These are phyloP conservation scores for Nyctalus aviator DNA, from an alignment of 2,797 vertebrate genomes.

Conservation along the genomic window DNA sequence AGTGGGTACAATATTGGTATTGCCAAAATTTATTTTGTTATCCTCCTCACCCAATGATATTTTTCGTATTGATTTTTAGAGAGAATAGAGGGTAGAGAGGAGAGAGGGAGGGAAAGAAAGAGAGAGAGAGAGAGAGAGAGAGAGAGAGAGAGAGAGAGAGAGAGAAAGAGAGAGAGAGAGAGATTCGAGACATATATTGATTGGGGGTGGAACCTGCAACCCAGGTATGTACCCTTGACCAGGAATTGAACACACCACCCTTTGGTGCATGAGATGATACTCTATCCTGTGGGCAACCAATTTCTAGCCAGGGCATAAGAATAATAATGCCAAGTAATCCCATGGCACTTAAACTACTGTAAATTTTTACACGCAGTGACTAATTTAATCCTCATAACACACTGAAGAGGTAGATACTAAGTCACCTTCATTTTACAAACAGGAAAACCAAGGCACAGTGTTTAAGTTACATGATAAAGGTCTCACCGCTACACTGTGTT, in stretches of 20 bases:
- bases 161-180: no score
- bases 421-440: background rate
- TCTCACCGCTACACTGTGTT: background rate
- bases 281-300: no score
- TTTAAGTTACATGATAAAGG: background rate
- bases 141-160: no score
- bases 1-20: background rate
- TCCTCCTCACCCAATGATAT: no score
- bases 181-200: no score
- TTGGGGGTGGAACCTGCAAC: background rate
- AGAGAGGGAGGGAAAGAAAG: no score
- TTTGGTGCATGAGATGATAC: no score
- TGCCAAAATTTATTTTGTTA: background rate
- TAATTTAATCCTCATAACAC: slow-evolving; percentile 23
- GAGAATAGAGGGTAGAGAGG: no score
- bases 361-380: background rate
- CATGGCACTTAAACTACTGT: background rate
- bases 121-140: no score
- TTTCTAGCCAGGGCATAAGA: background rate
- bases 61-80: no score
- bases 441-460: background rate
- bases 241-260: background rate
- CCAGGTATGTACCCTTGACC: background rate
- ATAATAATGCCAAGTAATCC: background rate
- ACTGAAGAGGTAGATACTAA: background rate